Evolutionary conservation across 1,140 invertebrate genomes (phyloP).

Genomic region (Galleria mellonella): DNA sequence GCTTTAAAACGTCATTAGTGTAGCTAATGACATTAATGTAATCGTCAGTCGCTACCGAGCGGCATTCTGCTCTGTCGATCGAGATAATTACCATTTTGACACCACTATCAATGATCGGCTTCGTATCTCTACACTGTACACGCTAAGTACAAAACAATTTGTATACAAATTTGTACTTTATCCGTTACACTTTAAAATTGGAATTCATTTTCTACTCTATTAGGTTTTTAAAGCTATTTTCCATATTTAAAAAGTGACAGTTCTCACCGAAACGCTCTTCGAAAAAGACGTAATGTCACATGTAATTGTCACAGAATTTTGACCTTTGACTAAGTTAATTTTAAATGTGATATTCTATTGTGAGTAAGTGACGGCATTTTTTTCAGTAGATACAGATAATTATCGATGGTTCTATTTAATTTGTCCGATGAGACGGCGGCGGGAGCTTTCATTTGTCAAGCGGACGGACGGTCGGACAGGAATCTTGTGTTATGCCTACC

Average conservation of each 20-base stretch:
- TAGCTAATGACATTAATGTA: conserved; percentile 34
- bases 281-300: background rate
- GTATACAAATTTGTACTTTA: background rate
- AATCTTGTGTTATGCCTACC: conserved; percentile 19
- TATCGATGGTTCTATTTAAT: conserved; percentile 26
- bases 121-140: conserved; percentile 2
- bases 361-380: background rate
- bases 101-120: conserved; percentile 33
- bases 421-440: conserved; percentile 13
- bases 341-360: conserved; percentile 1
- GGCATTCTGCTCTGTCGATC: conserved; percentile 25
- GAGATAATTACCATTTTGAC: conserved; percentile 28
- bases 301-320: background rate
- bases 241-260: conserved; percentile 3
- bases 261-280: background rate
- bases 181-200: conserved; percentile 3
- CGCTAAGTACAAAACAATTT: too few species aligned
- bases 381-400: conserved; percentile 27
- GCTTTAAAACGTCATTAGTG: conserved; percentile 26
- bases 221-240: background rate
- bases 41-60: conserved; percentile 29
- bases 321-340: background rate
- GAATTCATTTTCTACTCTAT: background rate
- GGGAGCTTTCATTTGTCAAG: conserved; percentile 31
- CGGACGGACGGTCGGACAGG: conserved; percentile 18